Conservation (phyloP, 2,888 invertebrate genomes). For the Cantharis nigra region DNA sequence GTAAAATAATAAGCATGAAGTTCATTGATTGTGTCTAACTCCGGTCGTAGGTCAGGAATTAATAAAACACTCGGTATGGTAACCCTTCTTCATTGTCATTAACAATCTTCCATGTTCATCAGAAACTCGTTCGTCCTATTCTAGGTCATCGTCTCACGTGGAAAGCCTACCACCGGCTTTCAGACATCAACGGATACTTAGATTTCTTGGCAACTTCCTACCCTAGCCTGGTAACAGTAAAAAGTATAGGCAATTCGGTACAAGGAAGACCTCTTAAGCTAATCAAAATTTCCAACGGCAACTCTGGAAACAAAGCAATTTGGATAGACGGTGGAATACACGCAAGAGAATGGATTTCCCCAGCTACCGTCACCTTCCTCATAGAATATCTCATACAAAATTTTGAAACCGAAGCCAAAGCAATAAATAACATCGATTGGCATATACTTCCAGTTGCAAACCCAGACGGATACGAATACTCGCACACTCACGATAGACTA, state of each 20-base stretch:
- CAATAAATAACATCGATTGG: constrained; percentile 82
- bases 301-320: constrained; percentile 63
- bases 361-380: constrained; percentile 77
- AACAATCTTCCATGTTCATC: not conserved
- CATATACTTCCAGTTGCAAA: constrained; percentile 76
- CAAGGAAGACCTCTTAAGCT: constrained; percentile 78
- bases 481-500: constrained; percentile 77
- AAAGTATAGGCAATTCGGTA: constrained; percentile 73
- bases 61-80: not conserved
- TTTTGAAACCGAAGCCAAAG: constrained; percentile 66
- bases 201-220: constrained; percentile 72
- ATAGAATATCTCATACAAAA: constrained; percentile 72
- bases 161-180: constrained; percentile 74
- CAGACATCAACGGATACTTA: constrained; percentile 72
- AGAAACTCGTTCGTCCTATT: not conserved
- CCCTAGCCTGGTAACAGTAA: constrained; percentile 73
- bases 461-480: constrained; percentile 88
- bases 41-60: not conserved
- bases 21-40: not conserved
- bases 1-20: not conserved
- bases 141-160: constrained; percentile 70
- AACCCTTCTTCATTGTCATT: not conserved
- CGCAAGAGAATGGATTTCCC: constrained; percentile 88
- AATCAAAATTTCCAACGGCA: constrained; percentile 71
- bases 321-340: constrained; percentile 84